Evolutionary conservation across 1,140 invertebrate genomes (phyloP), one percentile per base, ranked within the genome.

Genomic region (Mercenaria mercenaria): DNA sequence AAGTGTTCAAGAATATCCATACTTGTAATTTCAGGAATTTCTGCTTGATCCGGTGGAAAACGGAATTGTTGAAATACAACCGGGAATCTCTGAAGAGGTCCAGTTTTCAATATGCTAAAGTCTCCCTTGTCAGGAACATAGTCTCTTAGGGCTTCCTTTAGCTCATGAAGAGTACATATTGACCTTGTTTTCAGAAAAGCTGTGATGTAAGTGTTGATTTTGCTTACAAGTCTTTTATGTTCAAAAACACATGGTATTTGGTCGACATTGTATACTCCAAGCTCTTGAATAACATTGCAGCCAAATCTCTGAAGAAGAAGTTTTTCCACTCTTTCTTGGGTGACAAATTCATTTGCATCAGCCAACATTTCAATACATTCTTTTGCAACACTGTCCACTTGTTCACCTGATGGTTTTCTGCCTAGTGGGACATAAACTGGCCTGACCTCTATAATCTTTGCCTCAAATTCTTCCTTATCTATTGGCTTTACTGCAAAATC

Each of bases 131-230:
- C 90, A 29, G 88, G 74, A 20, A 88, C 89, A 89, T 89, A 95
- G 29, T 95, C 93, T 37, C 82, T 69, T 59, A 94, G 50, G 32
- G 91, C 91, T 61, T 94, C 74, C 26, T 89, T 67, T 2, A 96
- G 87, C 90, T 96, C 95, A 92, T 92, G 76, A 39, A 95, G 47
- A 0, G 95, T 94, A 64, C 94, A 95, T 37, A 95, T 90, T 3
- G 93, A 91, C 4, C 93, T 88, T 8, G 92, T 91, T 69, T 92
- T 92, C 18, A 94, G 80, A 91, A 95, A 96, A 0, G 92, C 94
- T 37, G 94, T 92, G 41, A 95, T 91, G 61, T 93, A 95, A 13
- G 93, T 91, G 91, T 95, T 95, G 37, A 95, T 92, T 87, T 95
- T 95, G 29, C 89, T 85, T 11, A 93, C 80, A 20, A 90, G 41